A percentile compares a stretch with the other conserved stretches of the same genome.
These are phyloP conservation scores for Hirundo rustica DNA, from an alignment of 2,797 vertebrate species.

Conservation along the genomic window DNA sequence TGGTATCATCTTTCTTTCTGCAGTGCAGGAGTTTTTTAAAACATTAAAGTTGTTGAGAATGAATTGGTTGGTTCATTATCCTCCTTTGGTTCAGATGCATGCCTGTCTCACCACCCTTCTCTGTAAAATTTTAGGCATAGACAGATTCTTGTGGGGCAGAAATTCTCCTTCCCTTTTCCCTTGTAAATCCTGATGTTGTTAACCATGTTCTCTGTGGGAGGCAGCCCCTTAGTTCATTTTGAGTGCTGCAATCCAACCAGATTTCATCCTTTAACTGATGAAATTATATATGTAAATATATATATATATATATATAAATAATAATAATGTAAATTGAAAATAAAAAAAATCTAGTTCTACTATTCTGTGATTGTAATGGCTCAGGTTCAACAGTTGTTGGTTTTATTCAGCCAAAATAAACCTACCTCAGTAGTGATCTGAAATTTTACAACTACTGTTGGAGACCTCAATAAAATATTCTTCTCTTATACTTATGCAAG, in stretches of 20 bases:
- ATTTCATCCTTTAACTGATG: background rate
- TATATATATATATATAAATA: no score
- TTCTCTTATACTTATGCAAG: background rate
- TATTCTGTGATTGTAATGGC: background rate
- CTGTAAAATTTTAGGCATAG: background rate
- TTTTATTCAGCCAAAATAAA: background rate
- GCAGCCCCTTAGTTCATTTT: background rate
- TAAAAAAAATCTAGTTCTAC: background rate
- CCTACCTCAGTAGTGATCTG: background rate
- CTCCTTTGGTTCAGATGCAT: background rate
- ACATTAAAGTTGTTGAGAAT: background rate
- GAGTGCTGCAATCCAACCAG: background rate
- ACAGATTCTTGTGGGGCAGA: background rate
- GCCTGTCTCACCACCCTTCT: rapidly evolving
- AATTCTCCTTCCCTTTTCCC: background rate
- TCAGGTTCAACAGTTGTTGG: background rate
- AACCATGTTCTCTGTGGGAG: background rate
- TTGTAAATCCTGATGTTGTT: background rate
- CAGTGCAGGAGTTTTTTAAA: background rate
- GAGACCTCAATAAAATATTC: background rate
- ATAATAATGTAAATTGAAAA: background rate
- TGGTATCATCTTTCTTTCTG: background rate
- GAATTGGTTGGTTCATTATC: background rate
- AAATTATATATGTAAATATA: background rate
- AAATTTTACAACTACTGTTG: background rate